Evolutionary conservation across 1,140 invertebrate genomes (phyloP).

Genomic region (Antheraea pernyi): DNA sequence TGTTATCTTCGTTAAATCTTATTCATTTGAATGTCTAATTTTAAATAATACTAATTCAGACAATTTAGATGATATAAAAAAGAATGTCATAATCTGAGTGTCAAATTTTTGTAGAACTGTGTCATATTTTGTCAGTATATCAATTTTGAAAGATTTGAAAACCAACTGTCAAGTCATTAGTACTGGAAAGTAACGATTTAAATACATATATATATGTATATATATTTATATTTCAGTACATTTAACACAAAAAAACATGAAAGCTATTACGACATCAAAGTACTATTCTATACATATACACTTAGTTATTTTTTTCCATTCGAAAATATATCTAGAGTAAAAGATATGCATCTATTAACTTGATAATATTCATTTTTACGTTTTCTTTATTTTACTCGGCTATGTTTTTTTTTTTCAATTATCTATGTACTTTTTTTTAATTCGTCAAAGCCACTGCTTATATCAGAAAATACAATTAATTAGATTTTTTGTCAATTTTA

Average conservation of each 20-base stretch:
- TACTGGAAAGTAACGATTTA: not conserved
- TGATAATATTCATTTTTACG: slow-evolving; percentile 50
- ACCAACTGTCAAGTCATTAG: not conserved
- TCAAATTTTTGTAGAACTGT: not conserved
- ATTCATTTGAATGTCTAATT: not conserved
- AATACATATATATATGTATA: not conserved
- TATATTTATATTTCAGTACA: not conserved
- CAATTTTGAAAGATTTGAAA: not conserved
- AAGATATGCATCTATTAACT: slow-evolving; percentile 76
- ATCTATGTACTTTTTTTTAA: slow-evolving; percentile 33
- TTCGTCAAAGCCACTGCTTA: slow-evolving; percentile 58
- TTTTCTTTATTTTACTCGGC: slow-evolving; percentile 43
- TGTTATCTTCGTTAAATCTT: slow-evolving; percentile 29
- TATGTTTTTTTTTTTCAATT: slow-evolving; percentile 41
- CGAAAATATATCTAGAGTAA: slow-evolving; percentile 74
- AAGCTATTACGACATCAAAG: slow-evolving; percentile 68
- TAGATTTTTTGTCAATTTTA: no score
- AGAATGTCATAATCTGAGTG: not conserved
- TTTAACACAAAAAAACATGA: slow-evolving; percentile 9
- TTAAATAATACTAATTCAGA: not conserved
- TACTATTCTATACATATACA: slow-evolving; percentile 43
- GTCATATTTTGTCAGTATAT: not conserved
- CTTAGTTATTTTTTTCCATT: slow-evolving; percentile 57
- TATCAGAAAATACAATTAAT: not conserved
- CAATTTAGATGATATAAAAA: not conserved